Evolutionary conservation across 2,888 invertebrate genomes (phyloP).

Genomic region (Drosophila pullipes): DNA sequence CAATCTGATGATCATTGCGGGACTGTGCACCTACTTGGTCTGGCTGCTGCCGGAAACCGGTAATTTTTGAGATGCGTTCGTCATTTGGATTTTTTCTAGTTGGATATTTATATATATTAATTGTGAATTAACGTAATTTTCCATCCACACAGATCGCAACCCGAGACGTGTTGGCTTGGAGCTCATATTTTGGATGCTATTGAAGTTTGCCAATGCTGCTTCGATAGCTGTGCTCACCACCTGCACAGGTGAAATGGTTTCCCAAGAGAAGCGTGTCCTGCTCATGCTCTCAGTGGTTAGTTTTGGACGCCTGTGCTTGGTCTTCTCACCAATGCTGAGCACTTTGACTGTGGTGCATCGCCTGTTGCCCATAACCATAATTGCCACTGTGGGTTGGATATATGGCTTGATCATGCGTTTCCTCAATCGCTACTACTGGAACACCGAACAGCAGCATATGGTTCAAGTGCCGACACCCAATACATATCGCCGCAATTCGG

Average conservation of each 20-base stretch:
- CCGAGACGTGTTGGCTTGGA: constrained; percentile 81
- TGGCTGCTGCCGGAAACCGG: constrained; percentile 83
- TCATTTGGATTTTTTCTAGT: background rate
- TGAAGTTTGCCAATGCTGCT: constrained; percentile 84
- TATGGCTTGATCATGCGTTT: constrained; percentile 82
- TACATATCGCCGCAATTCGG: constrained; percentile 79
- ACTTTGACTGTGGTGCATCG: constrained; percentile 78
- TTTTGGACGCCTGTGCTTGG: constrained; percentile 81
- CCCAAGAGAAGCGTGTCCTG: constrained; percentile 71
- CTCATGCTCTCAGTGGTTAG: constrained; percentile 81
- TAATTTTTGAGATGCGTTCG: constrained; percentile 43
- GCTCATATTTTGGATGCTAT: constrained; percentile 82
- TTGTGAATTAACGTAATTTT: background rate
- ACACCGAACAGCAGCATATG: constrained; percentile 74
- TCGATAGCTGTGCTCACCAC: constrained; percentile 84
- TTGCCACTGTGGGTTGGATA: constrained; percentile 80
- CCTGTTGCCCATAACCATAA: constrained; percentile 81
- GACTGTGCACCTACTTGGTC: constrained; percentile 79
- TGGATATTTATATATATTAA: background rate
- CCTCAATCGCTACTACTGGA: constrained; percentile 82
- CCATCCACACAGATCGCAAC: constrained; percentile 61
- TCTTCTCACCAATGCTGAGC: constrained; percentile 80
- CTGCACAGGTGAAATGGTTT: constrained; percentile 84
- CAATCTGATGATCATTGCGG: constrained; percentile 78
- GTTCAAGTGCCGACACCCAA: constrained; percentile 80